Percentiles rank a stretch among this genome's conserved stretches.
Evolutionary conservation across 2,888 invertebrate species (phyloP).

Genomic region (Heliconius hortense): DNA sequence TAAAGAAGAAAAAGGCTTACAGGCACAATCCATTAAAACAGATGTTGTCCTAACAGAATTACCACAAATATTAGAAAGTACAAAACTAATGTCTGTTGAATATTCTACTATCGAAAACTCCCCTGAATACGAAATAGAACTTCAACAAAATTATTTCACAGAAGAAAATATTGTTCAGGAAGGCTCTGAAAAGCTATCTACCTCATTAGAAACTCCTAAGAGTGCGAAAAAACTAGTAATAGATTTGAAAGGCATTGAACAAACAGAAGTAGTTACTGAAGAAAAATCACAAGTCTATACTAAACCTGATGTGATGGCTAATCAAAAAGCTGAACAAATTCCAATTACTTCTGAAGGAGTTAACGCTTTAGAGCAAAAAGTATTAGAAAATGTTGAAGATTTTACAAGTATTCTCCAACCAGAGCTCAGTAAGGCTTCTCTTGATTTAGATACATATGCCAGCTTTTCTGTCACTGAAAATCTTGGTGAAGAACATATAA

Average conservation of each 20-base stretch:
- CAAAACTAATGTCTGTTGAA: conserved; percentile 45
- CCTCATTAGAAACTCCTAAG: conserved; percentile 44
- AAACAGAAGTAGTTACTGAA: conserved; percentile 52
- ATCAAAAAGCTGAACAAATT: conserved; percentile 55
- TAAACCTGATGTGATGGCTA: conserved; percentile 42
- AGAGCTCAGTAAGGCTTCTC: conserved; percentile 52
- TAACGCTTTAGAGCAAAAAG: conserved; percentile 50
- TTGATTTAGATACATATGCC: conserved; percentile 58
- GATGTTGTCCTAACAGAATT: conserved; percentile 54
- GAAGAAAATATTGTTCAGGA: conserved; percentile 57
- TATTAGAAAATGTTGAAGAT: conserved; percentile 55
- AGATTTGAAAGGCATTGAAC: conserved; percentile 58
- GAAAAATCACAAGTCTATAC: conserved; percentile 53
- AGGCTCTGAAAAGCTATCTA: conserved; percentile 46
- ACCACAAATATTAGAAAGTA: conserved; percentile 58
- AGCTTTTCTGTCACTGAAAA: conserved; percentile 60
- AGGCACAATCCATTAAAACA: conserved; percentile 49
- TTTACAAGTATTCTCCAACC: conserved; percentile 47
- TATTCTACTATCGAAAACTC: conserved; percentile 48
- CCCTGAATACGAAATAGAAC: conserved; percentile 52
- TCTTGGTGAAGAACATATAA: conserved; percentile 69
- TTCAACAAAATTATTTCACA: conserved; percentile 59
- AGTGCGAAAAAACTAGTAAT: conserved; percentile 52
- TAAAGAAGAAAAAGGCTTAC: conserved; percentile 56
- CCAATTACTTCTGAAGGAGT: conserved; percentile 57